phyloP scores from a whole-genome alignment of 2,888 invertebrate genomes.

The Neoaliturus tenellus region DNA sequence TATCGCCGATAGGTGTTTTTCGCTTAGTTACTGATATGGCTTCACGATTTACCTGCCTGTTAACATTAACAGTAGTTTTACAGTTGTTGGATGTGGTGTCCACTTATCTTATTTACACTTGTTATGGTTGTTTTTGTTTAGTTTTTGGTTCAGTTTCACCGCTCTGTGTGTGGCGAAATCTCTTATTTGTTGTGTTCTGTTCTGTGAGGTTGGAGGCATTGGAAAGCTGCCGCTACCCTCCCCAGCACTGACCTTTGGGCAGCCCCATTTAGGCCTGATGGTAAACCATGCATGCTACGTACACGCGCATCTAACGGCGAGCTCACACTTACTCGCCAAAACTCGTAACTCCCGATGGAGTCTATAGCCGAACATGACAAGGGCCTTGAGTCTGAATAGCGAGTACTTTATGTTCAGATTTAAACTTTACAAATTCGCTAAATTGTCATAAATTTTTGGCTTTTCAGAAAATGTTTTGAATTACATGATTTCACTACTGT shows the following conservation, averaged over 20 bases:
- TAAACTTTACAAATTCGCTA: too few relatives aligned
- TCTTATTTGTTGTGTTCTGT: slow-evolving; percentile 61
- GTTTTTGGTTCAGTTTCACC: slow-evolving; percentile 55
- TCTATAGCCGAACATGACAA: too few relatives aligned
- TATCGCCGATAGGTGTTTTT: slow-evolving; percentile 26
- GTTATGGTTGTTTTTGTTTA: slow-evolving; percentile 50
- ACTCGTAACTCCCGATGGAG: too few relatives aligned
- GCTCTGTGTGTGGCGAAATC: slow-evolving; percentile 58
- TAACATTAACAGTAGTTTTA: slow-evolving; percentile 22
- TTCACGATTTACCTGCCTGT: slow-evolving; percentile 39
- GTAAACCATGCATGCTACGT: slow-evolving; percentile 60
- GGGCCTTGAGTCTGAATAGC: too few relatives aligned
- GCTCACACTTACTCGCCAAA: neutral
- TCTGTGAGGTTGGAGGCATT: slow-evolving; percentile 74
- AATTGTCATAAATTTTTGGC: too few relatives aligned
- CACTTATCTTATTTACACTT: slow-evolving; percentile 45
- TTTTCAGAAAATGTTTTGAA: too few relatives aligned
- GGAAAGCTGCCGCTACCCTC: slow-evolving; percentile 77
- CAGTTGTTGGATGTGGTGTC: slow-evolving; percentile 56
- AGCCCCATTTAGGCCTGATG: slow-evolving; percentile 76
- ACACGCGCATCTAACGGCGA: neutral
- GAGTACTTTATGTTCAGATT: too few relatives aligned
- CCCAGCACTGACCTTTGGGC: slow-evolving; percentile 76
- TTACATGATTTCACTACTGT: too few relatives aligned
- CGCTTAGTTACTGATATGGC: slow-evolving; percentile 46